Percentiles rank a stretch among this genome's conserved stretches.
Conservation (phyloP, 2,888 invertebrate genomes). For the Limnephilus auricula region DNA sequence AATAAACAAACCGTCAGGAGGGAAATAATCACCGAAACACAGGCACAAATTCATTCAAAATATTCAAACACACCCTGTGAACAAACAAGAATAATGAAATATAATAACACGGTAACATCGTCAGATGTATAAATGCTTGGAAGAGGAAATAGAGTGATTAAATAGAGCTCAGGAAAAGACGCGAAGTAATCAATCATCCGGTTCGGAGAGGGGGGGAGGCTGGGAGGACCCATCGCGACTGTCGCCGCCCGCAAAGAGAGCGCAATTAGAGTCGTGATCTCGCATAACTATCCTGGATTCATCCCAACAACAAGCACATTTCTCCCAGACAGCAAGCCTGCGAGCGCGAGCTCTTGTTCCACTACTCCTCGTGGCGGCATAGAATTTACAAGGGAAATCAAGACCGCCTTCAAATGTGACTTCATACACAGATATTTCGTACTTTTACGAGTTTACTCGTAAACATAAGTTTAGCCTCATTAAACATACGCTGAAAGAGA, state of each 20-base stretch:
- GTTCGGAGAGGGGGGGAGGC: constrained; percentile 68
- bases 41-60: constrained; percentile 65
- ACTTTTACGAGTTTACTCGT: neutral
- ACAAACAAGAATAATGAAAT: constrained; percentile 64
- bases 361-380: neutral
- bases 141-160: constrained; percentile 80
- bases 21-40: constrained; percentile 66
- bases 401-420: neutral
- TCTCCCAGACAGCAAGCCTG: neutral
- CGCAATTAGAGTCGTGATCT: constrained; percentile 81
- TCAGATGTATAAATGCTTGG: constrained; percentile 73
- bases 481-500: constrained; percentile 2
- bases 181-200: constrained; percentile 79
- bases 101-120: constrained; percentile 59
- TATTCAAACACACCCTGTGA: constrained; percentile 63
- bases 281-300: constrained; percentile 72
- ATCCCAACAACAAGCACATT: constrained; percentile 17
- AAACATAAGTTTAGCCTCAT: constrained; percentile 2
- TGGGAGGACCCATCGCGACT: constrained; percentile 69
- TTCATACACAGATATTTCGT: neutral
- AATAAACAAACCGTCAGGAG: constrained; percentile 66
- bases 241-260: constrained; percentile 70
- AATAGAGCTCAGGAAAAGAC: constrained; percentile 79
- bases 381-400: constrained; percentile 8
- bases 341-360: neutral